Conservation (phyloP, 2,797 vertebrate genomes). For the Champsocephalus esox region DNA sequence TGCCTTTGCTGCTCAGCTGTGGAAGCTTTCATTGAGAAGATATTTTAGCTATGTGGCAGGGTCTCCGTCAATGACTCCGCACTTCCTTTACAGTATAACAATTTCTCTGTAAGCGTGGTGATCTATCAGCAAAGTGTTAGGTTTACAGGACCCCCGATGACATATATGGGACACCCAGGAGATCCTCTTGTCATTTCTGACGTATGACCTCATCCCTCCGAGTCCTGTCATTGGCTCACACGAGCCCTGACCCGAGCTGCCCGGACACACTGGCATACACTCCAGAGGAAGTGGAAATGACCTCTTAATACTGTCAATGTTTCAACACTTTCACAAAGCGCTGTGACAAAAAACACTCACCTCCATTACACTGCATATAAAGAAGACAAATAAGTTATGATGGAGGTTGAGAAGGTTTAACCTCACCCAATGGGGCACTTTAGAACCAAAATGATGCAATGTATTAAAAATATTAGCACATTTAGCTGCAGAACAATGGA, state of each 20-base stretch:
- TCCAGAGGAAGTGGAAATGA: constrained; percentile 65
- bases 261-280: constrained; percentile 21
- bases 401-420: constrained; percentile 44
- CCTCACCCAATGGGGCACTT: constrained; percentile 44
- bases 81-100: constrained; percentile 69
- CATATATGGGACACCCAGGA: constrained; percentile 73
- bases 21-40: constrained; percentile 48
- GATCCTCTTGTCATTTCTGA: constrained; percentile 57
- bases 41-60: constrained; percentile 56
- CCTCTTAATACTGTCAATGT: constrained; percentile 58
- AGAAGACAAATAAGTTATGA: constrained; percentile 39
- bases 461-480: constrained; percentile 55
- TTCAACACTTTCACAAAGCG: constrained; percentile 56
- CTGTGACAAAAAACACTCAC: constrained; percentile 50
- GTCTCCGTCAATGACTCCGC: constrained; percentile 71
- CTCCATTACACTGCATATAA: constrained; percentile 47
- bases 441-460: constrained; percentile 41
- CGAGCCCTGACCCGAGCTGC: constrained; percentile 53
- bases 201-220: constrained; percentile 68
- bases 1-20: constrained; percentile 18
- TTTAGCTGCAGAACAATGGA: constrained; percentile 38
- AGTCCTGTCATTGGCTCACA: constrained; percentile 65
- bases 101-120: constrained; percentile 56
- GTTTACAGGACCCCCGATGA: constrained; percentile 71
- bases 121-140: constrained; percentile 76